Evolutionary conservation across 23 tunicate species (phyloP).

Genomic region (Diplosoma virens): DNA sequence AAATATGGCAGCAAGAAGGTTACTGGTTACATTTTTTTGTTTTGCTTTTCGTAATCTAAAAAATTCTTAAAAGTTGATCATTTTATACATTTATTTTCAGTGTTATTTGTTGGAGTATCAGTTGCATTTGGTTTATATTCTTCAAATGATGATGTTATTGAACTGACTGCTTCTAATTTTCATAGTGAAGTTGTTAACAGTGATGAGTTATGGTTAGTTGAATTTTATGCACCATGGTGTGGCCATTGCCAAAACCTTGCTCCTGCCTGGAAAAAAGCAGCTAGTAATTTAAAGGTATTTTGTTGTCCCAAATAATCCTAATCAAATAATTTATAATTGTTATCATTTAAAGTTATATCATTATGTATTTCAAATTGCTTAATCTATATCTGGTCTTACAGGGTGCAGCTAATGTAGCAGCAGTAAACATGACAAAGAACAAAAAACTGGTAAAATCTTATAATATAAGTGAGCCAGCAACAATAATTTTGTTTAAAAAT

Average conservation of each 20-base stretch:
- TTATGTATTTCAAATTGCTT: neutral
- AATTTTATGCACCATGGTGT: constrained; percentile 99
- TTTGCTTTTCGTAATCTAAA: too few relatives aligned
- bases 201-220: constrained; percentile 96
- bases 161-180: constrained; percentile 75
- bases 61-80: too few relatives aligned
- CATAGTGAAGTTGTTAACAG: constrained; percentile 69
- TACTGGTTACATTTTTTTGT: too few relatives aligned
- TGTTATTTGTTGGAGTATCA: constrained; percentile 28
- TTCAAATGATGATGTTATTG: constrained; percentile 77
- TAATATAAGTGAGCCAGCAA: constrained; percentile 46
- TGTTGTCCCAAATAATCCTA: too few relatives aligned
- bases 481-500: constrained; percentile 54
- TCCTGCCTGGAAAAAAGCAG: constrained; percentile 92
- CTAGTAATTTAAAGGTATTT: constrained; percentile 79
- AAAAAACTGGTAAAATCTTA: constrained; percentile 42
- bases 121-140: constrained; percentile 50
- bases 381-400: constrained; percentile 5
- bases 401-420: constrained; percentile 72
- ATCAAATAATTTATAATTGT: neutral
- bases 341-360: neutral
- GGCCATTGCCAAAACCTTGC: constrained; percentile 87
- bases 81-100: too few relatives aligned
- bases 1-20: too few relatives aligned
- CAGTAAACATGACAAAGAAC: constrained; percentile 40